phyloP scores from a whole-genome alignment of 2,797 vertebrate species.

The Enteromius radiatus region DNA sequence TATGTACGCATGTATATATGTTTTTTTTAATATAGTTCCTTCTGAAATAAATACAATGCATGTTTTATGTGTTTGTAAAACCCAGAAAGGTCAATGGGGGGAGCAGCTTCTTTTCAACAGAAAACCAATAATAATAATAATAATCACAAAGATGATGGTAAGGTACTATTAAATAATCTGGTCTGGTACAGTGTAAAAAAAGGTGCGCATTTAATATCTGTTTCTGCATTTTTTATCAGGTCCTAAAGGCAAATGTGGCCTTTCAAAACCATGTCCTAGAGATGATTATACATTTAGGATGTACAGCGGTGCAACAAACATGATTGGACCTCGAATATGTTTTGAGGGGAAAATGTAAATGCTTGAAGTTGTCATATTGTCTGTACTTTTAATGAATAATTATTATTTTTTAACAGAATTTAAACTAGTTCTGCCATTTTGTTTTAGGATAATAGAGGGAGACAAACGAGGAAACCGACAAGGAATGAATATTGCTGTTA shows the following conservation, averaged over 20 bases:
- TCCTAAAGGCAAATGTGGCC: slow-evolving; percentile 69
- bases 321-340: slow-evolving; percentile 87
- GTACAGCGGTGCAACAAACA: slow-evolving; percentile 87
- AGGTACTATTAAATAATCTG: not conserved
- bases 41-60: not conserved
- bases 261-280: slow-evolving; percentile 76
- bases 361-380: not conserved
- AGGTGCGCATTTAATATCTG: not conserved
- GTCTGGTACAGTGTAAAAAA: not conserved
- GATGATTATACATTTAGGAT: slow-evolving; percentile 87
- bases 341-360: slow-evolving; percentile 84
- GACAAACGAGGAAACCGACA: slow-evolving; percentile 80
- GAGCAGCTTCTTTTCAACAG: not conserved
- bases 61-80: not conserved
- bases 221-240: slow-evolving; percentile 4
- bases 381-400: not conserved
- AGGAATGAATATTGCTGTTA: slow-evolving; percentile 85
- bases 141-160: slow-evolving; percentile 10
- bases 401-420: not conserved
- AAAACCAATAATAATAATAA: not conserved
- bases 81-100: not conserved
- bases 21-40: not conserved
- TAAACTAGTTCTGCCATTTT: slow-evolving; percentile 13
- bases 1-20: not conserved
- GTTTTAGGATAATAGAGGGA: slow-evolving; percentile 83